These are phyloP conservation scores for Oriolus oriolus DNA, from an alignment of 2,113 vertebrate genomes.

Conservation along the genomic window DNA sequence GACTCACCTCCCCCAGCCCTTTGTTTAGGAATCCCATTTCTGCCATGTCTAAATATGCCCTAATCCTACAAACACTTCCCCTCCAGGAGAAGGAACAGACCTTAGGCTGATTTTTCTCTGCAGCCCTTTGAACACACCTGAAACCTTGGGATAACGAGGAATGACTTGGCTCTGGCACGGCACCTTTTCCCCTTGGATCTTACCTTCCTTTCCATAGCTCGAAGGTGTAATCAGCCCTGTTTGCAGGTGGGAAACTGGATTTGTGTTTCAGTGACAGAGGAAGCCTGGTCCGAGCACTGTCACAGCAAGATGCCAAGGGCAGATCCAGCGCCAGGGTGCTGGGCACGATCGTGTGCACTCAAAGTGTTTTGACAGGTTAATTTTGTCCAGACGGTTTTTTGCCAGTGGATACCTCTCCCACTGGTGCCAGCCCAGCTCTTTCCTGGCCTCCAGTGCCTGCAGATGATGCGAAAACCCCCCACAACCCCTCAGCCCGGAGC, in stretches of 20 bases:
- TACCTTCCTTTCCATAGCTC: background rate
- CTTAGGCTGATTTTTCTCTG: background rate
- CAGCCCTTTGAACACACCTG: background rate
- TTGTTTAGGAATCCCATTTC: conserved; percentile 46
- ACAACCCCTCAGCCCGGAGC: background rate
- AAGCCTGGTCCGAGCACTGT: background rate
- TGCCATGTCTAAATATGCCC: conserved; percentile 37
- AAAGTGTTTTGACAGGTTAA: background rate
- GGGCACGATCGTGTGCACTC: accelerated
- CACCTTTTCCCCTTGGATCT: background rate
- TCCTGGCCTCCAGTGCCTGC: background rate
- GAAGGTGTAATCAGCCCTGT: accelerated
- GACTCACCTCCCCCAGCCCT: background rate
- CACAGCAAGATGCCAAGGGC: background rate
- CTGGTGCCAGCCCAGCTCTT: background rate
- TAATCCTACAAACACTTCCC: conserved; percentile 26
- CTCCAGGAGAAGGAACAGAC: conserved; percentile 29
- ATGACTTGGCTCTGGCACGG: background rate
- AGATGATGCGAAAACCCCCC: background rate
- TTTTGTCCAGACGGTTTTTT: background rate
- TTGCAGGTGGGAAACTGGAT: background rate
- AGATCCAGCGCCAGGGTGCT: accelerated
- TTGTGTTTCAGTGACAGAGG: accelerated
- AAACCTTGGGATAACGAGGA: background rate
- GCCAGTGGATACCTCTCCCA: background rate